Conservation (phyloP, 2,113 vertebrate genomes). For the Erpornis zantholeuca region DNA sequence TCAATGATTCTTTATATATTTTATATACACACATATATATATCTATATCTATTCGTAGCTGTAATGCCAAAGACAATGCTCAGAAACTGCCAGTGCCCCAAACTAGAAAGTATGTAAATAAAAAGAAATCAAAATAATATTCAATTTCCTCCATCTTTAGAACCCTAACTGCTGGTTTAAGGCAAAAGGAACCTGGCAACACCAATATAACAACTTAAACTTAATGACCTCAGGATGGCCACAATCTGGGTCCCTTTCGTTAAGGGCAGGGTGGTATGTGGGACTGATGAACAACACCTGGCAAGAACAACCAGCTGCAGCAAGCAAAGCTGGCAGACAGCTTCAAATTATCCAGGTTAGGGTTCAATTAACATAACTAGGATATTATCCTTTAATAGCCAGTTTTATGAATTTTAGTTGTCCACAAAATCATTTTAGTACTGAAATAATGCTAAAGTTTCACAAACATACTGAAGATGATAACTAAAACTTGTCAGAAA, state of each 20-base stretch:
- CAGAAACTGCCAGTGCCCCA: neutral
- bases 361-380: neutral
- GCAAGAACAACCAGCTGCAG: neutral
- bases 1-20: neutral
- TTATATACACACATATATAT: neutral
- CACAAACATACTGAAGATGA: neutral
- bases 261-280: neutral
- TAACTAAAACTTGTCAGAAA: neutral
- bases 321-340: neutral
- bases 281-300: neutral
- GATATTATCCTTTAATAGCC: neutral
- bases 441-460: neutral
- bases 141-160: neutral
- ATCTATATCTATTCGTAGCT: neutral
- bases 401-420: neutral
- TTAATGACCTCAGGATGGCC: neutral
- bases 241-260: rapidly evolving
- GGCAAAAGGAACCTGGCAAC: neutral
- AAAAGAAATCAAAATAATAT: neutral
- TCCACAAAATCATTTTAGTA: neutral
- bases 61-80: neutral
- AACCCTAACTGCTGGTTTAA: neutral
- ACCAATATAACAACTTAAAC: neutral
- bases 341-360: neutral
- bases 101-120: neutral